Conservation (phyloP, 2,797 vertebrate genomes). For the Acipenser ruthenus region DNA sequence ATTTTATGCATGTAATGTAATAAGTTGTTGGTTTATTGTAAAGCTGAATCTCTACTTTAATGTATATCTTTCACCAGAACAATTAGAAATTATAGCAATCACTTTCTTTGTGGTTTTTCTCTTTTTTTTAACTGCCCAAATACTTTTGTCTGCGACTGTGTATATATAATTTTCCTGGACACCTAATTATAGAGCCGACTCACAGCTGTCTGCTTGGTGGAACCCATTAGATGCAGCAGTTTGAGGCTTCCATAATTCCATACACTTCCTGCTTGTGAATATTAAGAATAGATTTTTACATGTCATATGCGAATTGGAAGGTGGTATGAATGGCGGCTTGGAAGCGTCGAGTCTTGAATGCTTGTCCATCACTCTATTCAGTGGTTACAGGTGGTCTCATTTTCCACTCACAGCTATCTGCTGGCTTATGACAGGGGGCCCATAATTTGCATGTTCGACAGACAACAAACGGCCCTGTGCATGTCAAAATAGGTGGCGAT, state of each 20-base stretch:
- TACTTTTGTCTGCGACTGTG: not conserved
- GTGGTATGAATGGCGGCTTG: constrained; percentile 68
- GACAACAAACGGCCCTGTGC: constrained; percentile 99
- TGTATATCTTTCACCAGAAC: too few relatives aligned
- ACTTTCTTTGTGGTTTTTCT: too few relatives aligned
- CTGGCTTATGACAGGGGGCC: constrained; percentile 94
- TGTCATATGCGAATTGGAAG: constrained; percentile 82
- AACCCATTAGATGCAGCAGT: constrained; percentile 93
- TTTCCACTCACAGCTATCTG: constrained; percentile 87
- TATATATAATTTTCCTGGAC: constrained; percentile 52
- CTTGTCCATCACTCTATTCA: constrained; percentile 99
- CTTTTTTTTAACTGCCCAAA: too few relatives aligned
- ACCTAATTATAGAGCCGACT: constrained; percentile 77
- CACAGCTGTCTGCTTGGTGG: constrained; percentile 92
- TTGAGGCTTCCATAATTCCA: constrained; percentile 80
- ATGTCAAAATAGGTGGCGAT: constrained; percentile 99
- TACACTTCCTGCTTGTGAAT: constrained; percentile 74
- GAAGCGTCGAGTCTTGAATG: constrained; percentile 89
- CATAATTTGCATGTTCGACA: constrained; percentile 99
- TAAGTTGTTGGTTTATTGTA: not conserved
- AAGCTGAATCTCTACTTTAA: too few relatives aligned
- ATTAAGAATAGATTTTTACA: constrained; percentile 84
- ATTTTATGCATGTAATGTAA: not conserved
- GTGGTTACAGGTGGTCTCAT: constrained; percentile 99
- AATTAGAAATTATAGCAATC: too few relatives aligned